Evolutionary conservation across 2,888 invertebrate species (phyloP).

Genomic region (Lithophane ornitopus): DNA sequence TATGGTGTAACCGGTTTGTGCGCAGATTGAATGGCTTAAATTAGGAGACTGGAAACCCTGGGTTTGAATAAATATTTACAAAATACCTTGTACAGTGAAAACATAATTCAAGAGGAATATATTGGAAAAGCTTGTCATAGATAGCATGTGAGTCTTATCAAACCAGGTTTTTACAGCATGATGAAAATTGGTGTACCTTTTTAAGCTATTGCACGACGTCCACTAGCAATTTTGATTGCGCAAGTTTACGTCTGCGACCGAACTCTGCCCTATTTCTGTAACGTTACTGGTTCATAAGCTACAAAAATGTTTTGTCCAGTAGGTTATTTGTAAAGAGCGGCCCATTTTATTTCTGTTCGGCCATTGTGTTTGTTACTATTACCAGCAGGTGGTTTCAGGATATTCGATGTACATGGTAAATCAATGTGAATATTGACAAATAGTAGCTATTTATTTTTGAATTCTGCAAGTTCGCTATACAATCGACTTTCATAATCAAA

Average conservation of each 20-base stretch:
- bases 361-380: background rate
- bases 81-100: background rate
- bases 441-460: background rate
- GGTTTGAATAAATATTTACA: conserved; percentile 7
- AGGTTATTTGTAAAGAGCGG: background rate
- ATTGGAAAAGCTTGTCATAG: background rate
- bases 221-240: conserved; percentile 10
- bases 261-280: background rate
- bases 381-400: background rate
- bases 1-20: conserved; percentile 35
- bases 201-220: background rate
- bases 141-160: background rate
- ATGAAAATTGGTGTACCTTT: background rate
- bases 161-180: background rate
- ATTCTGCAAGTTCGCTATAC: background rate
- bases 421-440: background rate
- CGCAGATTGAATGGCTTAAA: conserved; percentile 34
- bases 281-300: background rate
- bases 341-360: background rate
- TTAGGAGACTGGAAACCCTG: background rate
- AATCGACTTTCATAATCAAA: background rate
- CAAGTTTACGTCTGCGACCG: background rate
- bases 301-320: background rate
- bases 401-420: background rate
- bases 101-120: background rate